Conservation (phyloP, 2,797 vertebrate genomes). For the Capromys pilorides region DNA sequence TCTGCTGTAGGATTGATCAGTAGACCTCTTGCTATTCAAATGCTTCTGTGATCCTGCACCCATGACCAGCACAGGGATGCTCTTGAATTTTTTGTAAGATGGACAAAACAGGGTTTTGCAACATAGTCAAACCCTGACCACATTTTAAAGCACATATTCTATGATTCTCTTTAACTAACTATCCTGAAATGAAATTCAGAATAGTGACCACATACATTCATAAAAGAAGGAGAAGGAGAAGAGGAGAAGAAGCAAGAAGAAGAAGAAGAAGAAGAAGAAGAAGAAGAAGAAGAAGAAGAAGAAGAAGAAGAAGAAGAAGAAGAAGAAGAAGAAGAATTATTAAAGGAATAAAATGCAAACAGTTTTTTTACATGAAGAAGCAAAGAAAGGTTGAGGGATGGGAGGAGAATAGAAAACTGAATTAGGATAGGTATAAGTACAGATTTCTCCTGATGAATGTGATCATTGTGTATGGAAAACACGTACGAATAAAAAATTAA, state of each 20-base stretch:
- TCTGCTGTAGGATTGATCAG: not conserved
- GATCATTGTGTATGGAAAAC: not conserved
- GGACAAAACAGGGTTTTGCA: not conserved
- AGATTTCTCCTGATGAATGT: not conserved
- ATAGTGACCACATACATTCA: not conserved
- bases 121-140: accelerated
- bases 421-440: too few species aligned
- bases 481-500: not conserved
- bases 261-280: too few species aligned
- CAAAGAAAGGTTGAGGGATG: not conserved
- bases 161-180: not conserved
- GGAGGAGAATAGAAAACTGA: not conserved
- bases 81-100: not conserved
- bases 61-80: not conserved
- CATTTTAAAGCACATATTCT: not conserved
- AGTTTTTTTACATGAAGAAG: not conserved
- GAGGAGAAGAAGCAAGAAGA: too few species aligned
- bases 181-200: slow-evolving; percentile 38
- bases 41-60: not conserved
- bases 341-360: not conserved
- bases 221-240: not conserved
- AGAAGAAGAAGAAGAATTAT: too few species aligned
- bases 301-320: too few species aligned
- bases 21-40: not conserved
- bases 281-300: too few species aligned